Conservation (phyloP, 2,797 vertebrate genomes). For the Danio aesculapii region DNA sequence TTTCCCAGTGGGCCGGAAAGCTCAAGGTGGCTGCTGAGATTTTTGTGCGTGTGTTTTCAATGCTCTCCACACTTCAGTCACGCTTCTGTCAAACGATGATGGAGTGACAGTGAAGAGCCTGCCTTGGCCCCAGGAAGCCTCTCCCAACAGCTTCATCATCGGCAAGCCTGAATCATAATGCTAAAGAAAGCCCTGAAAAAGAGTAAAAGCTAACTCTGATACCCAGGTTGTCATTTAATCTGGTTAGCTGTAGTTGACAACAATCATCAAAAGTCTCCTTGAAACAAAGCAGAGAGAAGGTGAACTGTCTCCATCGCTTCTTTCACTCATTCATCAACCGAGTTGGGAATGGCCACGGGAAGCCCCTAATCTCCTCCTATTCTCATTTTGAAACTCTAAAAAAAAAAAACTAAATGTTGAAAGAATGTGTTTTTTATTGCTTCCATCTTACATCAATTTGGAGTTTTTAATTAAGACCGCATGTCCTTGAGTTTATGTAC, state of each 20-base stretch:
- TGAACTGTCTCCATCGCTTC: constrained; percentile 65
- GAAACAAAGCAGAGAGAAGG: constrained; percentile 59
- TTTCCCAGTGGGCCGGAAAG: background rate
- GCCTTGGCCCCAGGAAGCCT: constrained; percentile 9
- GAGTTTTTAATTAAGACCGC: constrained; percentile 72
- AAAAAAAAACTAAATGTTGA: constrained; percentile 22
- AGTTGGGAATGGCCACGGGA: constrained; percentile 61
- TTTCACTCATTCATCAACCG: constrained; percentile 71
- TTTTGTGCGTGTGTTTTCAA: constrained; percentile 2
- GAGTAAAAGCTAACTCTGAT: constrained; percentile 54
- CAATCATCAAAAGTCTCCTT: constrained; percentile 69
- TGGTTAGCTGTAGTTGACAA: constrained; percentile 62
- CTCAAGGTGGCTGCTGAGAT: constrained; percentile 5
- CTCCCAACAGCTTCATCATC: constrained; percentile 54
- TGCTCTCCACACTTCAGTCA: constrained; percentile 20
- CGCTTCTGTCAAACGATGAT: constrained; percentile 42
- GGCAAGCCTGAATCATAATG: constrained; percentile 55
- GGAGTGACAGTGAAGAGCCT: constrained; percentile 38
- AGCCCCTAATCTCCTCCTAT: constrained; percentile 63
- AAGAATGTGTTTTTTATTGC: constrained; percentile 50
- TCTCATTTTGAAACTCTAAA: constrained; percentile 63
- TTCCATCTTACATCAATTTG: constrained; percentile 70
- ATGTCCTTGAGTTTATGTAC: constrained; percentile 69
- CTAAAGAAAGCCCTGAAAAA: constrained; percentile 41
- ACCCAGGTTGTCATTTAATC: constrained; percentile 61